Percentiles rank a stretch among this genome's conserved stretches.
Conservation (phyloP, 2,797 vertebrate genomes). For the Novumbra hubbsi region DNA sequence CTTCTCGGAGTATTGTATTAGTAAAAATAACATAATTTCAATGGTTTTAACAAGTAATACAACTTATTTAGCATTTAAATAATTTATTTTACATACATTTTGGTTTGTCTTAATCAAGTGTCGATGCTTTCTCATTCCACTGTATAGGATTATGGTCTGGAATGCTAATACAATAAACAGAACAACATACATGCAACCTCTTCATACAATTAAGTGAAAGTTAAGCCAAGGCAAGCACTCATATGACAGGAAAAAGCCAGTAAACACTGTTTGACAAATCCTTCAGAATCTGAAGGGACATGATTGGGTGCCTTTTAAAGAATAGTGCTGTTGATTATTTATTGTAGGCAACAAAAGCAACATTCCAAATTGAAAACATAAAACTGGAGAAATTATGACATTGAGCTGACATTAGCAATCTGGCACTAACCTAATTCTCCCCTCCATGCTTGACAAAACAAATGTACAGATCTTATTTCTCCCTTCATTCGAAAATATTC, state of each 20-base stretch:
- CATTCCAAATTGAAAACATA: constrained; percentile 13
- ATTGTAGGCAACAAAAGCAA: neutral
- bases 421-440: constrained; percentile 5
- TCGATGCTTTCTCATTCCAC: too few relatives aligned
- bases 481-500: constrained; percentile 8
- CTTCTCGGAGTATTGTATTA: too few relatives aligned
- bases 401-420: constrained; percentile 4
- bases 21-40: too few relatives aligned
- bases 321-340: constrained; percentile 6
- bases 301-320: constrained; percentile 1
- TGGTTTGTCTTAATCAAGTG: too few relatives aligned
- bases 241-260: neutral
- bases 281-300: constrained; percentile 10
- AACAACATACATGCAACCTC: constrained; percentile 16
- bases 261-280: constrained; percentile 2
- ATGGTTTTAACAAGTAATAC: too few relatives aligned
- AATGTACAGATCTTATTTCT: neutral
- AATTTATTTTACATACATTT: too few relatives aligned
- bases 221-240: constrained; percentile 29
- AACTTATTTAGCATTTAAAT: too few relatives aligned
- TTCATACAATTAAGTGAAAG: constrained; percentile 18
- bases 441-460: neutral
- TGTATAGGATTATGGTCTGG: neutral
- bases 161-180: constrained; percentile 14
- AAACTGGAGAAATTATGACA: constrained; percentile 33